A percentile compares a stretch with the other conserved stretches of the same genome.
These are phyloP conservation scores for Scaptomyza tumidula DNA, from an alignment of 2,888 invertebrate species.

Conservation along the genomic window DNA sequence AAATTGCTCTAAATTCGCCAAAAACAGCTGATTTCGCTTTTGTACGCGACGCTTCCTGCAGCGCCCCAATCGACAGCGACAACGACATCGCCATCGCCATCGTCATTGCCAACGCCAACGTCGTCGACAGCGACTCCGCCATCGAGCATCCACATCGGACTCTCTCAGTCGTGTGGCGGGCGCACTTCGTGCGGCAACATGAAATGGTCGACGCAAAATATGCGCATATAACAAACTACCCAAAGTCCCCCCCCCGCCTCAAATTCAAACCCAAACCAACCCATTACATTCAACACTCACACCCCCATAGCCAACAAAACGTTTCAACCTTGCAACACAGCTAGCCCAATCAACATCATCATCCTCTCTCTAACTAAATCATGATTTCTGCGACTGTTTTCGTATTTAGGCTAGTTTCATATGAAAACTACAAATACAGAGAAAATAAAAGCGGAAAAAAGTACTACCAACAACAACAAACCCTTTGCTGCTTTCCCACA, in stretches of 20 bases:
- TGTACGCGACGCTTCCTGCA: constrained; percentile 66
- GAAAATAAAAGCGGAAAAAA: constrained; percentile 13
- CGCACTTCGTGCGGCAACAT: constrained; percentile 78
- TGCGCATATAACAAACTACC: constrained; percentile 71
- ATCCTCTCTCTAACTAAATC: constrained; percentile 7
- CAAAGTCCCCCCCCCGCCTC: constrained; percentile 11
- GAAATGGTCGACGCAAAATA: constrained; percentile 72
- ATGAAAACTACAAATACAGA: constrained; percentile 20
- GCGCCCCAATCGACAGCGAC: constrained; percentile 65
- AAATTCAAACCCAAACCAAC: constrained; percentile 18
- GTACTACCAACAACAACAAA: constrained; percentile 43
- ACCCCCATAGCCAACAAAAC: constrained; percentile 4
- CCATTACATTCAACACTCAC: not conserved
- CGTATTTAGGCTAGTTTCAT: constrained; percentile 60
- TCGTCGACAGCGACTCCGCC: constrained; percentile 40
- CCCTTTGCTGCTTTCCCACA: constrained; percentile 71
- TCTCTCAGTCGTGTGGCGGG: constrained; percentile 72
- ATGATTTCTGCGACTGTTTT: constrained; percentile 38
- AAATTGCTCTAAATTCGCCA: constrained; percentile 80
- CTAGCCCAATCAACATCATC: constrained; percentile 8
- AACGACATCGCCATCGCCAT: constrained; percentile 1
- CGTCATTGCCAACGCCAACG: constrained; percentile 25
- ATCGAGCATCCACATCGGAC: constrained; percentile 57
- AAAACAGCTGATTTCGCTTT: constrained; percentile 77
- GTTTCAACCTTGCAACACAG: constrained; percentile 55